A percentile compares a stretch with the other conserved stretches of the same genome.
phyloP scores from a whole-genome alignment of 2,797 vertebrate species.

The Acipenser oxyrinchus region DNA sequence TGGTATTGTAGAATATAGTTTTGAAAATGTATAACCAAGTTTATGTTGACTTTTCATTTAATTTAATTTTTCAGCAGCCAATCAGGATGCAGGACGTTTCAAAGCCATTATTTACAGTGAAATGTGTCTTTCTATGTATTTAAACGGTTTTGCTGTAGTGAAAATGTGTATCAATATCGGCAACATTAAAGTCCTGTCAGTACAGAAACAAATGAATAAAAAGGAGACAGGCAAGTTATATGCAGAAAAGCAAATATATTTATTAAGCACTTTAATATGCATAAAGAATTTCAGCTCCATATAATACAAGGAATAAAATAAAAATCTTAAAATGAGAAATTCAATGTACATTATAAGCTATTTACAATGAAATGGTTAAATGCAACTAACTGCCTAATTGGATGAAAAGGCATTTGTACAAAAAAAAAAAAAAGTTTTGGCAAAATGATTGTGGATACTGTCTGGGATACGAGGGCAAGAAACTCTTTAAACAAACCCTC shows the following conservation, averaged over 20 bases:
- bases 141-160: too few species aligned
- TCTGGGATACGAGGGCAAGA: constrained; percentile 38
- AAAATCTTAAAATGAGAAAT: constrained; percentile 82
- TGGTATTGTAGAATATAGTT: too few species aligned
- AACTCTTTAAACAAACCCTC: constrained; percentile 25
- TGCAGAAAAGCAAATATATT: constrained; percentile 99
- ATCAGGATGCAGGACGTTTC: too few species aligned
- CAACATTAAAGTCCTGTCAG: not conserved
- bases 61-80: too few species aligned
- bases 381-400: constrained; percentile 48
- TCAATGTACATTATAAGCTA: constrained; percentile 92
- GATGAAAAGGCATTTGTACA: constrained; percentile 54
- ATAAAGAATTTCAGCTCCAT: constrained; percentile 83
- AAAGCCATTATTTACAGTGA: not conserved
- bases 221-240: constrained; percentile 33
- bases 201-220: not conserved
- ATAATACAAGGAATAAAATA: constrained; percentile 95
- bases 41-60: too few species aligned
- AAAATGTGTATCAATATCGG: too few species aligned
- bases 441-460: constrained; percentile 49
- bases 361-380: constrained; percentile 78
- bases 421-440: constrained; percentile 53
- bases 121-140: too few species aligned
- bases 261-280: constrained; percentile 99
- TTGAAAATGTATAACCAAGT: too few species aligned